A percentile compares a stretch with the other conserved stretches of the same genome.
Evolutionary conservation across 2,888 invertebrate genomes (phyloP).

Genomic region (Mechanitis messenoides): DNA sequence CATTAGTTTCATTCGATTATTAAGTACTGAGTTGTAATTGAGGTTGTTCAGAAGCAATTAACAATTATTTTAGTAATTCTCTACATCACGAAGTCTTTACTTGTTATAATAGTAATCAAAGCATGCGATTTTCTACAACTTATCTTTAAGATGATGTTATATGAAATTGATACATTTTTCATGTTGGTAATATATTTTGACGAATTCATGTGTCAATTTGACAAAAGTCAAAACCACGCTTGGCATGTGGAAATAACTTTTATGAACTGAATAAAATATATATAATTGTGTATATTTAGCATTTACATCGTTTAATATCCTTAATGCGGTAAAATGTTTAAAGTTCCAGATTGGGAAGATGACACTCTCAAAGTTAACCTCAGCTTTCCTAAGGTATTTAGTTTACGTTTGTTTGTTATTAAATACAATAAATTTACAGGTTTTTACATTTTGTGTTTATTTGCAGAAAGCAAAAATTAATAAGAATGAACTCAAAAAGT

Average conservation of each 20-base stretch:
- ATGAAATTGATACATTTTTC: too few species aligned
- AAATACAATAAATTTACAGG: not conserved
- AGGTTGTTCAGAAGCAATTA: too few species aligned
- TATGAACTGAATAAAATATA: not conserved
- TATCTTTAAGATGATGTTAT: too few species aligned
- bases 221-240: constrained; percentile 16
- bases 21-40: too few species aligned
- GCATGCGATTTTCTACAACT: too few species aligned
- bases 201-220: constrained; percentile 2
- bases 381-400: constrained; percentile 38
- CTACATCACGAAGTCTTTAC: too few species aligned
- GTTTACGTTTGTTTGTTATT: constrained; percentile 9
- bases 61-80: too few species aligned
- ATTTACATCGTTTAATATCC: not conserved
- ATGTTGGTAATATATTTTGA: not conserved
- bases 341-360: constrained; percentile 54
- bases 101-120: too few species aligned
- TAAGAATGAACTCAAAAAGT: constrained; percentile 18
- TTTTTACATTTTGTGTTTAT: not conserved
- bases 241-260: not conserved
- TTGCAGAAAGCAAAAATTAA: constrained; percentile 15
- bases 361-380: constrained; percentile 39
- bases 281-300: not conserved
- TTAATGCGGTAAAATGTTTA: constrained; percentile 42
- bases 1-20: too few species aligned